phyloP scores from a whole-genome alignment of 2,113 vertebrate species.

The Oreochromis tanganicae region DNA sequence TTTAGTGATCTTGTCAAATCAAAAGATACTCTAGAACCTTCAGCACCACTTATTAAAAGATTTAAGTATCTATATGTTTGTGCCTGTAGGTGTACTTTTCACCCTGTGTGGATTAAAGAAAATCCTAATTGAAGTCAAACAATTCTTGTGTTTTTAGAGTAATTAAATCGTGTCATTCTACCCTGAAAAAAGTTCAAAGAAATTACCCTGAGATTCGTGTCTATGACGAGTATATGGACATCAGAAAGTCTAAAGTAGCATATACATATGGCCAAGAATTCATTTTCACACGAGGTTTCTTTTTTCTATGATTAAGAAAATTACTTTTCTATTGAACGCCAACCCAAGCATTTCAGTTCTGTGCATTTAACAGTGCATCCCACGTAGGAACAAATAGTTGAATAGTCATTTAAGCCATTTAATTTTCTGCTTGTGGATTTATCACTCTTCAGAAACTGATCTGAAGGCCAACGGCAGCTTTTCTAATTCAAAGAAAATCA shows the following conservation, averaged over 20 bases:
- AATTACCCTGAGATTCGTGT: neutral
- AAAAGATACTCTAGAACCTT: neutral
- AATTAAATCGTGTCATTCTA: neutral
- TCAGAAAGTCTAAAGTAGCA: neutral
- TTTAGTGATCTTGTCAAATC: neutral
- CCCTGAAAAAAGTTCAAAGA: fast-evolving
- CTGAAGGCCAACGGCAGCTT: neutral
- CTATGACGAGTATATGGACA: neutral
- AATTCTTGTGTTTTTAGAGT: neutral
- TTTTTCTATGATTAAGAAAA: neutral
- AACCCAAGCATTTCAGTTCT: neutral
- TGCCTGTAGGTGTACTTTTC: neutral
- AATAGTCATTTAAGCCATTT: neutral
- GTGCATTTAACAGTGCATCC: neutral
- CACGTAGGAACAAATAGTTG: neutral
- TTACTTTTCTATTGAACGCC: neutral
- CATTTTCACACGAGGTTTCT: neutral
- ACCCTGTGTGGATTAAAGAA: neutral
- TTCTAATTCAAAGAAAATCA: neutral
- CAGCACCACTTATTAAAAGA: neutral
- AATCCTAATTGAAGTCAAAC: neutral
- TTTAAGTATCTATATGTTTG: neutral
- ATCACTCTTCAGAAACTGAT: neutral
- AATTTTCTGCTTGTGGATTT: neutral
- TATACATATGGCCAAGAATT: neutral